Percentiles rank a stretch among this genome's conserved stretches.
phyloP scores from a whole-genome alignment of 1,140 invertebrate species.

The Brachionus plicatilis region DNA sequence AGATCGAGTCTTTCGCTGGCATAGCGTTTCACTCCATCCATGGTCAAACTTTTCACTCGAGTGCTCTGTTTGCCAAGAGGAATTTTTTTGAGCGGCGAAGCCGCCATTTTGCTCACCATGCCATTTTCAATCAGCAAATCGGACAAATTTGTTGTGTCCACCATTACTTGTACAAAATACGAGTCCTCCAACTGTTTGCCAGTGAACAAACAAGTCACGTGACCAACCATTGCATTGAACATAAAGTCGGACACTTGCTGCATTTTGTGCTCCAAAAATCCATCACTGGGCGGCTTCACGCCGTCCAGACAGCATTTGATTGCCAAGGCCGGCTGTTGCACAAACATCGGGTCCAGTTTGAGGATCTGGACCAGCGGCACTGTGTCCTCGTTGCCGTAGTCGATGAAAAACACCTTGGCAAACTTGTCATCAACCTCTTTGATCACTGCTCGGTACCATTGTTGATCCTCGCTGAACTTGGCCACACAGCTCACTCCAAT shows the following conservation, averaged over 20 bases:
- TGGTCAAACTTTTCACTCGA: not conserved
- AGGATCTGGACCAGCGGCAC: not conserved
- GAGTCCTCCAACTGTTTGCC: not conserved
- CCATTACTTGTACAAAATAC: not conserved
- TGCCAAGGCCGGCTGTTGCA: not conserved
- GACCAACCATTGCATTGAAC: not conserved
- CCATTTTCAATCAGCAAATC: not conserved
- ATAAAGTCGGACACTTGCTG: not conserved
- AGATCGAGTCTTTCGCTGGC: not conserved
- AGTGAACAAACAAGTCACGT: not conserved
- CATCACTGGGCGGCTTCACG: not conserved
- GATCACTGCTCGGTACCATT: constrained; percentile 19
- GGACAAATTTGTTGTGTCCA: not conserved
- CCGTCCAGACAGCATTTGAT: constrained; percentile 31
- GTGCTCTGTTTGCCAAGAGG: not conserved
- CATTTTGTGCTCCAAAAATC: not conserved
- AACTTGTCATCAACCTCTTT: not conserved
- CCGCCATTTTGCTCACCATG: not conserved
- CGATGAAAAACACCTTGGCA: not conserved
- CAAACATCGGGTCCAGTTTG: not conserved
- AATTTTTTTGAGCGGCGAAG: constrained; percentile 13
- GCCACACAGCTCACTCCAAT: not conserved
- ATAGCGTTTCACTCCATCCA: not conserved
- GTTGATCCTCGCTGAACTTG: constrained; percentile 15
- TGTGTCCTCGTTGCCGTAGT: constrained; percentile 28